Evolutionary conservation across 2,888 invertebrate genomes (phyloP).

Genomic region (Lasius fuliginosus): DNA sequence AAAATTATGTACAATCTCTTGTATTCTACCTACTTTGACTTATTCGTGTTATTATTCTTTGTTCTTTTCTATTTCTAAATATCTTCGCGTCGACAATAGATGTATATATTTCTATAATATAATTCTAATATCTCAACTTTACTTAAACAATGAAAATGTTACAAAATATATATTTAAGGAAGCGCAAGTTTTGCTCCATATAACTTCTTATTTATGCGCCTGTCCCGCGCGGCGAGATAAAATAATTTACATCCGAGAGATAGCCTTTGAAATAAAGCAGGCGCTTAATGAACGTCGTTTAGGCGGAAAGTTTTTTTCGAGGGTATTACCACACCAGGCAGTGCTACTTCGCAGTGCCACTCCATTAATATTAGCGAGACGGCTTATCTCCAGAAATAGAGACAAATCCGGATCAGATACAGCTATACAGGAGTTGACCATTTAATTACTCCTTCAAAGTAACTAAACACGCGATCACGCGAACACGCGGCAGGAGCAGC

Average conservation of each 20-base stretch:
- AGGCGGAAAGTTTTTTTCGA: slow-evolving; percentile 34
- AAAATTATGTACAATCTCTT: not conserved
- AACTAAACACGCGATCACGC: slow-evolving; percentile 39
- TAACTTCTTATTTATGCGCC: slow-evolving; percentile 41
- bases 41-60: not conserved
- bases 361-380: not conserved
- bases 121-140: not conserved
- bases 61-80: not conserved
- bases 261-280: slow-evolving; percentile 41
- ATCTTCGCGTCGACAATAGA: not conserved
- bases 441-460: slow-evolving; percentile 43
- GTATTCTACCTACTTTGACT: not conserved
- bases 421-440: slow-evolving; percentile 16
- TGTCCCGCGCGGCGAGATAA: slow-evolving; percentile 12
- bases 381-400: slow-evolving; percentile 29
- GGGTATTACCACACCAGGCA: slow-evolving; percentile 13
- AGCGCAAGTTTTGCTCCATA: slow-evolving; percentile 19
- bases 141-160: slow-evolving; percentile 10
- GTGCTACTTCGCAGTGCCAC: not conserved
- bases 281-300: slow-evolving; percentile 42
- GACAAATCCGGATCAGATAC: slow-evolving; percentile 38
- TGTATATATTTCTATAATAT: not conserved
- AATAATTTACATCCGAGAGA: slow-evolving; percentile 53
- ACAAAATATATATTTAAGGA: slow-evolving; percentile 13
- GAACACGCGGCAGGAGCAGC: slow-evolving; percentile 4